Evolutionary conservation across 2,113 vertebrate genomes (phyloP), one percentile per base, ranked within the genome.

Genomic region (Eulacestoma nigropectus): DNA sequence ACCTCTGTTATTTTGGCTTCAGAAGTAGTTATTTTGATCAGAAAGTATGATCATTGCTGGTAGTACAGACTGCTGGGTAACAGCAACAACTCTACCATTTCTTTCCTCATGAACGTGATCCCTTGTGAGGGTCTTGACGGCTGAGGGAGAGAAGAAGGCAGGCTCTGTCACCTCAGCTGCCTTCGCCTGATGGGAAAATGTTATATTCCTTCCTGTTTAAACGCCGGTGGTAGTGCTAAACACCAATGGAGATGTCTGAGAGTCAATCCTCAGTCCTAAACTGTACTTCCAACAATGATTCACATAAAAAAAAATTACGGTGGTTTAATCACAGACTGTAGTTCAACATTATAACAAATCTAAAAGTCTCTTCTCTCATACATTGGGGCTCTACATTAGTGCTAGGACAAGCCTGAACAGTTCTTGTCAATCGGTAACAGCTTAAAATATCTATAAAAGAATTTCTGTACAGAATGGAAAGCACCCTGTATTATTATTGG

Each of bases 261-360:
- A 82, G 8, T 35, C 27, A 91, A 2, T 30, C 29, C 26, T 76
- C 22, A n/a, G 4, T 75, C 81, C 57, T 91, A 46, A 72, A 63
- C 7, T 63, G 17, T 1, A 1, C 13, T 76, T 92, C 41, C 18
- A 72, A 42, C 16, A 49, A 7, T 37, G 13, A 75, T n/a, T 63
- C 33, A 35, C 11, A 22, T 21, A 6, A 32, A 50, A 9, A 22
- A 59, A 25, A 16, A 5, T 4, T 4, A 59, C 0, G 2, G 18
- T 23, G 6, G 13, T 70, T 94, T 79, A 50, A 55, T 76, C 18
- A 35, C 12, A 4, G 3, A 13, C 27, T 64, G 16, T 56, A 42
- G 21, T 64, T 84, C 44, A 32, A 37, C 16, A 35, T 7, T 26
- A 11, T 33, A 57, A 32, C 3, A 20, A 83, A 72, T 55, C 15